Base-by-base conservation (phyloP, 2,888 invertebrate genomes). In the Frankliniella intonsa region DNA sequence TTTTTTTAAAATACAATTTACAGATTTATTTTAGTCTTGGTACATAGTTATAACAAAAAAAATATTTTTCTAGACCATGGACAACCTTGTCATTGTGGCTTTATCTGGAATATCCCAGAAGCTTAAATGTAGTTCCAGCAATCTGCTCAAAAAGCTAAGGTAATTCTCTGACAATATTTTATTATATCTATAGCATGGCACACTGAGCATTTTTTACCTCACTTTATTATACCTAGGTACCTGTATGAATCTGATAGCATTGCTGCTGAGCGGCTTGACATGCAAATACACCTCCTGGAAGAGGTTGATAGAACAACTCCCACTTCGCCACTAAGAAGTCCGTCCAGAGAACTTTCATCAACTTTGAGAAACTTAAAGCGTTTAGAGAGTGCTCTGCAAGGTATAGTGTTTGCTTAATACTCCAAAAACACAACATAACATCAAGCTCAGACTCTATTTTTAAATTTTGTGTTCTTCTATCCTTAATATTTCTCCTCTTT, bases 111-210 rank as follows among this genome's bases (percentile, higher is more conserved):
- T 80, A 65, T 85, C 85, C 38, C 83, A 83, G 81, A 84, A 84
- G 82, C 83, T 85, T 50, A 83, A 84, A 82, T 82, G 83, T 27
- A 85, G 83, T 76, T 84, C 84, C 76, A 83, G 84, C 80, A 82
- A 82, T 50, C 83, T 85, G 22, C 83, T 85, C 38, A 84, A 84
- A 81, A 85, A 85, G 83, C 82, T 85, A 49, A 85, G 85, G 85
- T 85, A 83, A 79, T 25, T 76, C 10, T 25, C 0, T 25, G 25
- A 76, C 38, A 55, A 55, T 55, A 55, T 55, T 55, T 55, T 19
- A 55, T 55, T 19, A 55, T 55, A 38, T 2, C 38, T 38, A 38
- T 2, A 38, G 38, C 38, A 38, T 38, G 38, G 38, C 14, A 55
- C 55, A 55, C 19, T 11, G 55, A 55, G 55, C 19, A 55, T 19